These are phyloP conservation scores for Hecatera dysodea DNA, from an alignment of 2,888 invertebrate genomes.

Conservation along the genomic window DNA sequence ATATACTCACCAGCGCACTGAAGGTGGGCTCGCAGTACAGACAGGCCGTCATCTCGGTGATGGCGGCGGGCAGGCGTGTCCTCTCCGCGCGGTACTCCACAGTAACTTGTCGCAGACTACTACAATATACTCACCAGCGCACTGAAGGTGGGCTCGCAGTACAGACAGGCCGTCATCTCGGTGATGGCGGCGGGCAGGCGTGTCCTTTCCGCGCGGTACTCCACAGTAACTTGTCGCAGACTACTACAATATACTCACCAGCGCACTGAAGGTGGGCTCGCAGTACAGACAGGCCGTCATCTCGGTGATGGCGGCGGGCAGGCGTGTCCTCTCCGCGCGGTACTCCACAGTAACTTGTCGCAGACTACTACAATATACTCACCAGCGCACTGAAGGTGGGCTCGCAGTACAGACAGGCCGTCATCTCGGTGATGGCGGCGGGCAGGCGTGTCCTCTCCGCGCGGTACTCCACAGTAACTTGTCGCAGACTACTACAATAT, in stretches of 20 bases:
- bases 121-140: conserved; percentile 80
- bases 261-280: conserved; percentile 94
- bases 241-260: conserved; percentile 71
- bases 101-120: conserved; percentile 71
- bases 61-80: conserved; percentile 63
- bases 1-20: conserved; percentile 85
- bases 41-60: conserved; percentile 88
- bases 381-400: conserved; percentile 92
- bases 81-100: conserved; percentile 65
- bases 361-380: conserved; percentile 66
- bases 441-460: conserved; percentile 64
- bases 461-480: conserved; percentile 69
- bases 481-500: conserved; percentile 67
- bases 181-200: conserved; percentile 65
- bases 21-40: conserved; percentile 97
- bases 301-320: conserved; percentile 65
- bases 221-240: conserved; percentile 68
- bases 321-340: conserved; percentile 63
- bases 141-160: conserved; percentile 96
- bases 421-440: conserved; percentile 66
- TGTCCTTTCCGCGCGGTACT: conserved; percentile 65
- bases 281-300: conserved; percentile 95
- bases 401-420: conserved; percentile 96
- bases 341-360: conserved; percentile 70
- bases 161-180: conserved; percentile 92